Evolutionary conservation across 2,888 invertebrate genomes (phyloP).

Genomic region (Xylota segnis): DNA sequence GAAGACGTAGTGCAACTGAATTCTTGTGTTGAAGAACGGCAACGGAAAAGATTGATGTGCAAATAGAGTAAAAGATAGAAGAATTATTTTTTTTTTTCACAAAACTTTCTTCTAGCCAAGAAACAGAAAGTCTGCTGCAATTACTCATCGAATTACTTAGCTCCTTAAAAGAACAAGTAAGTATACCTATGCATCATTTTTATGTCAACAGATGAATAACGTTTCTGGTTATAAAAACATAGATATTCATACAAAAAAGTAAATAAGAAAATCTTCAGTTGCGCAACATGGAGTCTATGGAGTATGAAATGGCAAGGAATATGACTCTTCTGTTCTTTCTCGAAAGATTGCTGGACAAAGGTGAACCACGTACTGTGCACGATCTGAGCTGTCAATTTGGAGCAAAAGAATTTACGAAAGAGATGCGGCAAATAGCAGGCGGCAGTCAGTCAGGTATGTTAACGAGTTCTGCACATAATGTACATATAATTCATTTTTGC

Average conservation of each 20-base stretch:
- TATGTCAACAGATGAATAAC: slow-evolving; percentile 15
- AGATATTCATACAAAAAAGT: slow-evolving; percentile 7
- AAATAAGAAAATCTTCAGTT: slow-evolving; percentile 16
- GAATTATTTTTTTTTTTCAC: neutral
- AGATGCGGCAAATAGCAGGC: slow-evolving; percentile 98
- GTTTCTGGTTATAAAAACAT: neutral
- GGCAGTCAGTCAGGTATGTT: slow-evolving; percentile 95
- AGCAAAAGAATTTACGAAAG: slow-evolving; percentile 99
- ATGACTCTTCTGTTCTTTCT: slow-evolving; percentile 99
- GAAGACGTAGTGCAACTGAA: slow-evolving; percentile 3
- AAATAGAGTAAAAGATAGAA: neutral
- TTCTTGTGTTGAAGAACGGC: neutral
- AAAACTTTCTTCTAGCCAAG: slow-evolving; percentile 30
- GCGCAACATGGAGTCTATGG: slow-evolving; percentile 92
- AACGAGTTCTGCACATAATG: slow-evolving; percentile 78
- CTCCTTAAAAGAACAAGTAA: slow-evolving; percentile 21
- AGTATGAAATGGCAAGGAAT: slow-evolving; percentile 97
- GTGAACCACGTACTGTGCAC: slow-evolving; percentile 97
- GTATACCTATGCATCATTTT: slow-evolving; percentile 44
- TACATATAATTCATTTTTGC: neutral
- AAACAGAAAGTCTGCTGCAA: neutral
- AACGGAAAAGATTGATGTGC: neutral
- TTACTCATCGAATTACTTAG: slow-evolving; percentile 20
- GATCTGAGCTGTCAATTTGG: slow-evolving; percentile 99
- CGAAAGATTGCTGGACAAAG: slow-evolving; percentile 98